A percentile compares a stretch with the other conserved stretches of the same genome.
Conservation (phyloP, 2,888 invertebrate species). For the Drosophila kuntzei region DNA sequence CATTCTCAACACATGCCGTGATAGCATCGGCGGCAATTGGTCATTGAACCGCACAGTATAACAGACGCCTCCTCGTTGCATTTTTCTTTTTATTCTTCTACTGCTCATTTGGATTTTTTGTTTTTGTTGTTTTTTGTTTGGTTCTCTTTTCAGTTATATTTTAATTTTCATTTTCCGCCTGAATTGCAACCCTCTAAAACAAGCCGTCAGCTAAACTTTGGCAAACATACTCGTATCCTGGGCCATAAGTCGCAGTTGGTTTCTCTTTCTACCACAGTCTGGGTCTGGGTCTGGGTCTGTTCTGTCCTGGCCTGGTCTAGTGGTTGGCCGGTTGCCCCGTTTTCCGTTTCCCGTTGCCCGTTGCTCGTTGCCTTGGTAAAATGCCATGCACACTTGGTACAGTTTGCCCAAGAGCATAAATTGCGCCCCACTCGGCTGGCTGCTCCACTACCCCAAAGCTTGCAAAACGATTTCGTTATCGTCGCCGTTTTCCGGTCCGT, state of each 20-base stretch:
- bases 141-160: slow-evolving; percentile 38
- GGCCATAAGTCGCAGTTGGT: slow-evolving; percentile 69
- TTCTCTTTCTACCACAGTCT: slow-evolving; percentile 85
- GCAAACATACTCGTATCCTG: slow-evolving; percentile 56
- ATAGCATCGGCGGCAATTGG: slow-evolving; percentile 68
- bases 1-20: slow-evolving; percentile 35
- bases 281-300: slow-evolving; percentile 29
- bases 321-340: slow-evolving; percentile 28
- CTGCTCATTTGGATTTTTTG: slow-evolving; percentile 2
- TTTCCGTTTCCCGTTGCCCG: slow-evolving; percentile 2
- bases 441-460: slow-evolving; percentile 72
- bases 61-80: slow-evolving; percentile 38
- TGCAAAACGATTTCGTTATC: slow-evolving; percentile 54
- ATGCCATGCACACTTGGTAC: slow-evolving; percentile 73
- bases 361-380: slow-evolving; percentile 40
- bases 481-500: slow-evolving; percentile 43
- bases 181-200: slow-evolving; percentile 50
- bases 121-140: slow-evolving; percentile 4
- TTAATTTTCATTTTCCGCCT: slow-evolving; percentile 51
- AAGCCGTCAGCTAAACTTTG: slow-evolving; percentile 37
- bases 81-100: slow-evolving; percentile 7
- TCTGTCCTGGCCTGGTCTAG: slow-evolving; percentile 32
- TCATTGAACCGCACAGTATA: slow-evolving; percentile 61
- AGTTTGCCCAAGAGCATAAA: slow-evolving; percentile 66
- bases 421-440: slow-evolving; percentile 24